Evolutionary conservation across 2,797 vertebrate species (phyloP).

Genomic region (Zalophus californianus): DNA sequence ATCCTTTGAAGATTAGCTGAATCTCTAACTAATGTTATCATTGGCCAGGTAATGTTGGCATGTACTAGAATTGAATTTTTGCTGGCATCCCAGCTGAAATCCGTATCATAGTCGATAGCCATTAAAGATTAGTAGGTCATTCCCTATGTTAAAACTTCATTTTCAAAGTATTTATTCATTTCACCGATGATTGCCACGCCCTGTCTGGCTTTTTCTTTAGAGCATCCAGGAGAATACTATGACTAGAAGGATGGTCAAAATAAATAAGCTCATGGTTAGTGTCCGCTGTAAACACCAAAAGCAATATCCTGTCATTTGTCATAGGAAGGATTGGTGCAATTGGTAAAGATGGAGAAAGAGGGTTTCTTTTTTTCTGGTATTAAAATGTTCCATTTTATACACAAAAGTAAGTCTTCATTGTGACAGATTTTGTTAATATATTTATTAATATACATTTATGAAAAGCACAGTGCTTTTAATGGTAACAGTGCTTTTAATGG

Average conservation of each 20-base stretch:
- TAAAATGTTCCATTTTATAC: slow-evolving; percentile 4
- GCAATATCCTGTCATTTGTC: background rate
- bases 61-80: background rate
- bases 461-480: background rate
- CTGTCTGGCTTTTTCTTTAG: slow-evolving; percentile 18
- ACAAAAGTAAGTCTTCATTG: background rate
- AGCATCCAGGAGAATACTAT: background rate
- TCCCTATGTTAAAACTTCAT: slow-evolving; percentile 62
- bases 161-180: slow-evolving; percentile 72
- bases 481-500: background rate
- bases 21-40: slow-evolving; percentile 31
- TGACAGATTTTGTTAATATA: background rate
- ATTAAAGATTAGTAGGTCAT: slow-evolving; percentile 47
- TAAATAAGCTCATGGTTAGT: background rate
- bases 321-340: background rate
- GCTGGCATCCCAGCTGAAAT: slow-evolving; percentile 10
- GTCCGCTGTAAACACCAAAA: background rate
- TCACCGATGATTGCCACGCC: background rate
- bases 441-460: background rate
- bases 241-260: background rate
- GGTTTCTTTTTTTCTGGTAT: background rate
- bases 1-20: slow-evolving; percentile 64
- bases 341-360: background rate
- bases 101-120: slow-evolving; percentile 28
- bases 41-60: slow-evolving; percentile 66